A percentile compares a stretch with the other conserved stretches of the same genome.
Evolutionary conservation across 2,888 invertebrate genomes (phyloP).

Genomic region (Notodonta ziczac): DNA sequence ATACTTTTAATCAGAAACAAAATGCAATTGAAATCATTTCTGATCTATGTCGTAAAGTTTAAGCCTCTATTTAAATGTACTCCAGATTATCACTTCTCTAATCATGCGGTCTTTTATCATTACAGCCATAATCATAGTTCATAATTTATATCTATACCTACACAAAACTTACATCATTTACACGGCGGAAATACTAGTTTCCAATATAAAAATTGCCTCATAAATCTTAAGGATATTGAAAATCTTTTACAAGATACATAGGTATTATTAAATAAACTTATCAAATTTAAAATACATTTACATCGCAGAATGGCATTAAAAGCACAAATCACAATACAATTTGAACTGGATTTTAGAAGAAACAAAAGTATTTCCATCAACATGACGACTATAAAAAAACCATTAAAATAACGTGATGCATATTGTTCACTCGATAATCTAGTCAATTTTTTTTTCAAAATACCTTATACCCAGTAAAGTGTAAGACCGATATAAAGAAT

Average conservation of each 20-base stretch:
- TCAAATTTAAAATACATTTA: not conserved
- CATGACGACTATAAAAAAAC: no score
- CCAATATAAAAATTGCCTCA: not conserved
- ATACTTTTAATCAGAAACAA: not conserved
- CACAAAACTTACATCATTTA: not conserved
- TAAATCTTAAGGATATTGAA: not conserved
- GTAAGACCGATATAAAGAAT: no score
- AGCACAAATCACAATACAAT: no score
- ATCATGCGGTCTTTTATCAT: constrained; percentile 3
- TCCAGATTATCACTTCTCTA: not conserved
- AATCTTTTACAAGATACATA: not conserved
- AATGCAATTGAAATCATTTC: not conserved
- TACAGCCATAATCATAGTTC: not conserved
- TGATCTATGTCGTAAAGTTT: not conserved
- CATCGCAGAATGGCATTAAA: not conserved
- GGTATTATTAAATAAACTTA: not conserved
- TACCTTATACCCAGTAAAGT: no score
- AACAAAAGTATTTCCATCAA: no score
- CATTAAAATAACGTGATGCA: no score
- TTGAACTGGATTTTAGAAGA: no score
- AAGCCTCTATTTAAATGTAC: constrained; percentile 2
- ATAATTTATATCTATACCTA: not conserved
- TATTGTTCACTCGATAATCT: no score
- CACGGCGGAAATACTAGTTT: not conserved
- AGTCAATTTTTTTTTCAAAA: no score